Base-by-base conservation (phyloP, 2,113 vertebrate species). In the Prunella fulvescens region DNA sequence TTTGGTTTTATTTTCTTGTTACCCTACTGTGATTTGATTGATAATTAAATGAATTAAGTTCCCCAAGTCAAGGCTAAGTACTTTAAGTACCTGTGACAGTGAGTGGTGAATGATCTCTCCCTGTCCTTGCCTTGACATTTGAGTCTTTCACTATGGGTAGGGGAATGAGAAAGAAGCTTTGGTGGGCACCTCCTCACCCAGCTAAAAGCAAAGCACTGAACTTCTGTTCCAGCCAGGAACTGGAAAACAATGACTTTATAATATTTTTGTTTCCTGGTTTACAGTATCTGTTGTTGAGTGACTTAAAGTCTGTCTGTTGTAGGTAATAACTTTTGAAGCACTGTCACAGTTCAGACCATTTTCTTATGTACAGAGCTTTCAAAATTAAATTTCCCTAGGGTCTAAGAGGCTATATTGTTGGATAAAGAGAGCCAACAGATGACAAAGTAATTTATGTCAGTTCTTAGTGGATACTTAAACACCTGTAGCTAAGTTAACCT, bases 1-100 rank as follows among this genome's bases (percentile, higher is more conserved):
- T 62, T 79, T 54, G 29, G 9, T 71, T 80, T 71, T 26, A 35
- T 80, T 33, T 78, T 86, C 47, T 58, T 66, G 67, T 42, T 66
- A 13, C 7, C 26, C 23, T 73, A 18, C 16, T 74, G 24, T 24
- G n/a, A n/a, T 74, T 20, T 81, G 44, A 45, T 25, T 45, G 44
- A 7, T 42, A 69, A 35, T 16, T 23, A 40, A 37, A 13, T 40
- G 2, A 69, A 37, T 51, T 67, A 54, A 69, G n/a, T 61, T 76
- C 20, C 10, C 29, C 1, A 23, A 47, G 25, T 61, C 0, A 0
- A 61, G 12, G 42, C 17, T 40, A 42, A 42, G 14, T 60, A 29
- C 29, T 17, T 54, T 62, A 51, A 42, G 18, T 67, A n/a, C 25
- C 11, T 42, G 11, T 69, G 40, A 31, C 4, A 10, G 29, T 69